Conservation (phyloP, 2,888 invertebrate genomes). For the Polietes domitor region DNA sequence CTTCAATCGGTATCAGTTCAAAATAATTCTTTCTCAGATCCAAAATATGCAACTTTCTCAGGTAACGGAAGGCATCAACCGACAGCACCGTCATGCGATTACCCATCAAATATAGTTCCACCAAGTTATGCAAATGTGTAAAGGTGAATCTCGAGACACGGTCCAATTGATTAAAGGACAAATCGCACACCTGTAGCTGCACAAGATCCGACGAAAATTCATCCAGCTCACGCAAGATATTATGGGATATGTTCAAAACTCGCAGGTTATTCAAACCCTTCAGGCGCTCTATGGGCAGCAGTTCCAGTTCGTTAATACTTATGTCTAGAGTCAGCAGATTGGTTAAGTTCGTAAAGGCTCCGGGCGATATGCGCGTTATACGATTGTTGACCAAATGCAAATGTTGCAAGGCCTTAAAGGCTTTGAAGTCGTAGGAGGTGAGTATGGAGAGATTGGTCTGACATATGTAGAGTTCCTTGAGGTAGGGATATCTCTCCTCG, state of each 20-base stretch:
- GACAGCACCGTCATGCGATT: conserved; percentile 91
- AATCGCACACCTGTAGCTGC: conserved; percentile 89
- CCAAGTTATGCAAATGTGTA: conserved; percentile 88
- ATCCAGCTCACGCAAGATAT: conserved; percentile 90
- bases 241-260: conserved; percentile 91
- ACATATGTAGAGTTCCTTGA: conserved; percentile 91
- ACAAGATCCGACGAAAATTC: conserved; percentile 90
- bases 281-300: conserved; percentile 91
- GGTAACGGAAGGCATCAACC: conserved; percentile 88
- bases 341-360: conserved; percentile 90
- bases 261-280: conserved; percentile 88
- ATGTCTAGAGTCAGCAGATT: conserved; percentile 90
- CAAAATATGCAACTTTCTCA: conserved; percentile 88
- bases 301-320: conserved; percentile 90
- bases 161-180: conserved; percentile 91
- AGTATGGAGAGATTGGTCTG: conserved; percentile 91
- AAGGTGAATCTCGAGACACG: conserved; percentile 89
- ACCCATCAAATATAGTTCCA: conserved; percentile 89
- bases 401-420: conserved; percentile 89
- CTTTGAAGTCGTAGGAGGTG: conserved; percentile 92
- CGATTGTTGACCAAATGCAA: conserved; percentile 88
- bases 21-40: conserved; percentile 93
- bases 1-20: conserved; percentile 89
- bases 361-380: conserved; percentile 90
- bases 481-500: conserved; percentile 87